These are phyloP conservation scores for Dichetophora obliterata DNA, from an alignment of 2,888 invertebrate genomes.

Conservation along the genomic window DNA sequence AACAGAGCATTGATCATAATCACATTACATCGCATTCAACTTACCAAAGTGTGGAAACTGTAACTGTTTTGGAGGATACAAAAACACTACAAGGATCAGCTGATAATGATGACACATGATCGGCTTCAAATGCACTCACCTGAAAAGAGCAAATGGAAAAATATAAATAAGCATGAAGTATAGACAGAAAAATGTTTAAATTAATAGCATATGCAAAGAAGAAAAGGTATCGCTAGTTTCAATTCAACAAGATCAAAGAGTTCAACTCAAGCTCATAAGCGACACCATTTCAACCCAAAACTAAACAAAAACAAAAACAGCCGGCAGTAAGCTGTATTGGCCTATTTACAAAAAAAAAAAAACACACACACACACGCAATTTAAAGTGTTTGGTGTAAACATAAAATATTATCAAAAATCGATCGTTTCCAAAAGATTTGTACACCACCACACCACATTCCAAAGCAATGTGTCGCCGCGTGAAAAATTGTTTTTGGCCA, in stretches of 20 bases:
- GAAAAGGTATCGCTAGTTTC: background rate
- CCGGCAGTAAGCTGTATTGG: background rate
- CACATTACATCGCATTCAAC: background rate
- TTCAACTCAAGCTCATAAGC: background rate
- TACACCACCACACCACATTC: background rate
- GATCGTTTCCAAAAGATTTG: background rate
- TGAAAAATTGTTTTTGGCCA: no score
- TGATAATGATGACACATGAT: background rate
- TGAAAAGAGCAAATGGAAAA: background rate
- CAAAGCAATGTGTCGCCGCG: background rate
- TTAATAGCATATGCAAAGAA: background rate
- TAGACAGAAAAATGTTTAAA: background rate
- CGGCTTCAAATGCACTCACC: background rate
- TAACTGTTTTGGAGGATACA: background rate
- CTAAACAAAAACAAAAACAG: no score
- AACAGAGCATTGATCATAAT: background rate
- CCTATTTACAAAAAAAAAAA: background rate
- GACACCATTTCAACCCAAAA: background rate
- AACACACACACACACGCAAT: background rate
- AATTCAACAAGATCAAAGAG: background rate
- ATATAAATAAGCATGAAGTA: background rate
- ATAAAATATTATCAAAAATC: background rate
- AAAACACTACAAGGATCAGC: background rate
- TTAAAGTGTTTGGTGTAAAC: background rate
- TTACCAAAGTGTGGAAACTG: background rate